Conservation (phyloP, 35 echinoderm and acorn worm genomes). For the Lytechinus pictus region DNA sequence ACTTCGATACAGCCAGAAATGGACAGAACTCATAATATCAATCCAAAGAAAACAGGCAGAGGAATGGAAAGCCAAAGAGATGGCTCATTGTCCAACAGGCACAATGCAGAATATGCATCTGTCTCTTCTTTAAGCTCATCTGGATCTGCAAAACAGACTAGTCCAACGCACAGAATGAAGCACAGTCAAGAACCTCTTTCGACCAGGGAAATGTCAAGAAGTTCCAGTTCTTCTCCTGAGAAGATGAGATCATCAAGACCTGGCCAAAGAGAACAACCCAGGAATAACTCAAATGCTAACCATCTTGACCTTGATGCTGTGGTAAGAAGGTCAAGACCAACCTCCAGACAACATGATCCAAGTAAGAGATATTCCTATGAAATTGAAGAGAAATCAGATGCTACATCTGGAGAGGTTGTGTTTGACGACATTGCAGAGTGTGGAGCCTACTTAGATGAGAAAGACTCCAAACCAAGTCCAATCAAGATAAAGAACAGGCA, state of each 20-base stretch:
- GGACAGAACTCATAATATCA: constrained; percentile 66
- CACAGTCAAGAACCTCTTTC: constrained; percentile 5
- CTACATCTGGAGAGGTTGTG: constrained; percentile 82
- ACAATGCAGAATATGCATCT: constrained; percentile 70
- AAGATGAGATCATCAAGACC: constrained; percentile 47
- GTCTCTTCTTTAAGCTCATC: constrained; percentile 65
- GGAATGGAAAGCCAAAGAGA: constrained; percentile 46
- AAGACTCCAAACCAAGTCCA: constrained; percentile 57
- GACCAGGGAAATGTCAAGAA: constrained; percentile 33
- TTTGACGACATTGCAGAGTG: constrained; percentile 98
- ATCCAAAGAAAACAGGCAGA: background rate
- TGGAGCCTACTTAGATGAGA: constrained; percentile 81
- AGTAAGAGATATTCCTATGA: constrained; percentile 53
- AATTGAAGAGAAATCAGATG: constrained; percentile 68
- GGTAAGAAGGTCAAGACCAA: constrained; percentile 31
- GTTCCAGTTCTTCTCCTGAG: constrained; percentile 44
- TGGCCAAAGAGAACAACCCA: constrained; percentile 59
- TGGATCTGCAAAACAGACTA: constrained; percentile 28
- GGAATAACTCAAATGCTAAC: constrained; percentile 95
- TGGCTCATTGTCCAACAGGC: constrained; percentile 47
- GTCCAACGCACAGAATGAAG: constrained; percentile 29
- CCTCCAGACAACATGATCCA: constrained; percentile 57
- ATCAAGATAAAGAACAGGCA: constrained; percentile 45
- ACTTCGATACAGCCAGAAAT: constrained; percentile 57
- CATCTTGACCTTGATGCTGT: constrained; percentile 51